Evolutionary conservation across 1,140 invertebrate species (phyloP), one percentile per base, ranked within the genome.

Genomic region (Carcinoscorpius rotundicauda): DNA sequence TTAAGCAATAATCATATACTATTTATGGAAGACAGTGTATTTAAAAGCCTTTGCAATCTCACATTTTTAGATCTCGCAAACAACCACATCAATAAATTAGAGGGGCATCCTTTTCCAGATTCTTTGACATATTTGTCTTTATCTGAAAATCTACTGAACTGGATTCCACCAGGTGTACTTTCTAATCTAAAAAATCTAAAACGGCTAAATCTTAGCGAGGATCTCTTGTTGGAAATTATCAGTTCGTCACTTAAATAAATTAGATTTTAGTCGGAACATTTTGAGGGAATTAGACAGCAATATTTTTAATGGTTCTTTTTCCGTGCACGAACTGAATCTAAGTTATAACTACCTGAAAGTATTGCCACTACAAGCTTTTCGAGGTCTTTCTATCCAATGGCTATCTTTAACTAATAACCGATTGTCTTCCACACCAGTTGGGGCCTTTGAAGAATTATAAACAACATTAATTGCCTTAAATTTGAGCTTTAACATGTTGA

Each of bases 241-340:
- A 49, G 65, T 66, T 5, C 58, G 60, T 4, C 84, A 81, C 69
- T 75, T 93, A 60, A 87, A 93, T 72, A 85, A 90, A 72, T 78
- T 93, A 64, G 90, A 94, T 73, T 77, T 94, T 29, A 89, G 89
- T 53, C 88, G 92, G 73, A 93, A 93, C 76, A 71, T 78, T 57
- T 66, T 77, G 80, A 81, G 66, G 81, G 89, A 66, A 82, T 76
- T 82, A 71, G 82, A 78, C 29, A 79, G 77, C 68, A 79, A 78
- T 72, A 75, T 80, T 68, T 82, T 87, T 64, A 87, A 91, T 73
- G 81, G 81, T 11, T 85, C 85, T 57, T 75, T 91, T 9, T 83
- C 82, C 71, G 80, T 92, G 10, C 81, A 86, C 65, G 88, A 91
- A 70, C 79, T 93, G 49, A 88, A 89, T 77, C 75, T 93, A 70